Base-by-base conservation (phyloP, 2,797 vertebrate genomes). In the Neomorphus geoffroyi region DNA sequence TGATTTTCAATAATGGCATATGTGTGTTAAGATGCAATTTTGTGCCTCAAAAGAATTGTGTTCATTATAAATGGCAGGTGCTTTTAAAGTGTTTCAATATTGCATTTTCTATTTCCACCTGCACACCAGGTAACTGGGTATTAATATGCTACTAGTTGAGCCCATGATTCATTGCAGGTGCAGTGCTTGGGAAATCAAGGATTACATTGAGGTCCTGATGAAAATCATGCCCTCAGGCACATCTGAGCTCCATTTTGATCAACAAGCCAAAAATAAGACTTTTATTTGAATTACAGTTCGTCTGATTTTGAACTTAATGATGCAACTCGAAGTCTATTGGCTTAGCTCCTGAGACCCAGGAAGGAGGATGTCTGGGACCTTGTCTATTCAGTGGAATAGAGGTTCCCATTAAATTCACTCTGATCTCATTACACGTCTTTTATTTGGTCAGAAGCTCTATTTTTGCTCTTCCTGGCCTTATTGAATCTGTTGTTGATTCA, bases 131-230 rank as follows among this genome's bases (percentile, higher is more conserved):
- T 97, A 94, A 89, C 92, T 80, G 67, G 80, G 90, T 96, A 92
- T 96, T 95, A 96, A 94, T 96, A 94, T 95, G 95, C 94, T 96
- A 90, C 93, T 94, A 96, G 88, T 93, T 95, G 88, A 95, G 67
- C 33, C 94, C 88, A 88, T 95, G 92, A 95, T 96, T 96, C 96
- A 95, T 96, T 92, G 89, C 92, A 96, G 94, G 93, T 95, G 96
- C 94, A 91, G 93, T 96, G 88, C 94, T 96, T 93, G 93, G 95
- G 77, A 97, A 97, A 96, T 97, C 96, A 97, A 95, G 96, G 92
- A 90, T 64, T 93, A 61, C 89, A 95, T 95, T 96, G 95, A 95
- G 93, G 92, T 93, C 94, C 94, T 96, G 95, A 95, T 96, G 95
- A 97, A 97, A 97, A 96, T 97, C 96, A 80, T 96, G 94, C 91